Percentiles rank a stretch among this genome's conserved stretches.
These are phyloP conservation scores for Poeciliopsis infans DNA, from an alignment of 2,797 vertebrate species.

Conservation along the genomic window DNA sequence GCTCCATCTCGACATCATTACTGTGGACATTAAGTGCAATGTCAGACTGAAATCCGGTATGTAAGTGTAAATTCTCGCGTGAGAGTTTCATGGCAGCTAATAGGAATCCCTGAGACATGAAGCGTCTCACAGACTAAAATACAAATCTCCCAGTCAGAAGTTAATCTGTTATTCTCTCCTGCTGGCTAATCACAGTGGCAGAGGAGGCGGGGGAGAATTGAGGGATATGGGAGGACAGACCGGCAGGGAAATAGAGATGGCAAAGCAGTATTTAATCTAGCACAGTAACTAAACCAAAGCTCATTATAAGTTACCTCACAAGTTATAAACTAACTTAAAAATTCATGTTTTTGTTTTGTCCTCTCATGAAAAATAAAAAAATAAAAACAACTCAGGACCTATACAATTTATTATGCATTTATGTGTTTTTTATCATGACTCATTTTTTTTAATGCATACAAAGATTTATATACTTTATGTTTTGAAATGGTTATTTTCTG, in stretches of 20 bases:
- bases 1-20: background rate
- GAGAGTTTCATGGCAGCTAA: conserved; percentile 35
- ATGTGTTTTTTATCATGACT: background rate
- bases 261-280: background rate
- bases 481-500: conserved; percentile 20
- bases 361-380: background rate
- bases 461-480: conserved; percentile 3
- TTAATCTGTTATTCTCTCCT: conserved; percentile 62
- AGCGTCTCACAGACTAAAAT: conserved; percentile 43
- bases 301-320: background rate
- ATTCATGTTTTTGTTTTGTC: background rate
- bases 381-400: background rate
- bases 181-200: conserved; percentile 51
- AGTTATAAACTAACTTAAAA: background rate
- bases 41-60: conserved; percentile 13
- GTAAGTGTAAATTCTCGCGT: conserved; percentile 25
- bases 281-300: background rate
- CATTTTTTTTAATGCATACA: background rate
- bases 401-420: background rate
- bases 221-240: conserved; percentile 6
- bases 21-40: conserved; percentile 28
- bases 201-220: conserved; percentile 13
- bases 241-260: conserved; percentile 22
- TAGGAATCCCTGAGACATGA: conserved; percentile 31
- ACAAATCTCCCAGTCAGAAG: conserved; percentile 53